Evolutionary conservation across 1,140 invertebrate genomes (phyloP).

Genomic region (Drosophila santomea): DNA sequence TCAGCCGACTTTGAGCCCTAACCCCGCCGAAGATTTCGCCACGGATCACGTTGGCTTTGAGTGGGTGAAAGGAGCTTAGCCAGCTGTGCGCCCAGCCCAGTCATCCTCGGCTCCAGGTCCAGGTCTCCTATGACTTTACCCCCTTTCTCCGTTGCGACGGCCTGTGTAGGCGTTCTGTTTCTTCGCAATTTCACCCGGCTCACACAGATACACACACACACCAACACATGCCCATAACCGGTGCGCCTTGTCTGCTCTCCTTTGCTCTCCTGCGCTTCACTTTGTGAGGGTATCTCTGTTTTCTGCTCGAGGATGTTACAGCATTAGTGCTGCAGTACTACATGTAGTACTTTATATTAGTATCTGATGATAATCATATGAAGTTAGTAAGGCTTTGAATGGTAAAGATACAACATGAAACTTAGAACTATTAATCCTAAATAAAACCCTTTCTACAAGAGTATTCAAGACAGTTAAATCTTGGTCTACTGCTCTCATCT

Average conservation of each 20-base stretch:
- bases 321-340: too few species aligned
- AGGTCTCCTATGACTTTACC: not conserved
- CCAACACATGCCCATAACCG: slow-evolving; percentile 15
- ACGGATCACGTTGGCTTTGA: slow-evolving; percentile 11
- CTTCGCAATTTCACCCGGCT: slow-evolving; percentile 43
- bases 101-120: slow-evolving; percentile 1
- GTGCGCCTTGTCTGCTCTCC: slow-evolving; percentile 22
- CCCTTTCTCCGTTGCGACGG: slow-evolving; percentile 7
- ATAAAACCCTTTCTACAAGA: not conserved
- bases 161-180: slow-evolving; percentile 25
- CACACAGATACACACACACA: slow-evolving; percentile 20
- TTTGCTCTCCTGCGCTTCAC: not conserved
- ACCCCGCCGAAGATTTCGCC: slow-evolving; percentile 8
- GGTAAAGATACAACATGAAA: too few species aligned
- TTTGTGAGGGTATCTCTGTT: not conserved
- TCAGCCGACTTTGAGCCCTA: slow-evolving; percentile 8
- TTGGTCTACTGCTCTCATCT: not conserved
- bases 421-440: too few species aligned
- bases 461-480: not conserved
- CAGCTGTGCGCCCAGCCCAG: slow-evolving; percentile 21
- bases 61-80: slow-evolving; percentile 45
- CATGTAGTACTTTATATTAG: too few species aligned
- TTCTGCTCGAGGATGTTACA: not conserved
- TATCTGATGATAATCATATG: too few species aligned
- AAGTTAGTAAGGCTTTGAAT: too few species aligned